Conservation (phyloP, 2,888 invertebrate genomes). For the Malachius bipustulatus region DNA sequence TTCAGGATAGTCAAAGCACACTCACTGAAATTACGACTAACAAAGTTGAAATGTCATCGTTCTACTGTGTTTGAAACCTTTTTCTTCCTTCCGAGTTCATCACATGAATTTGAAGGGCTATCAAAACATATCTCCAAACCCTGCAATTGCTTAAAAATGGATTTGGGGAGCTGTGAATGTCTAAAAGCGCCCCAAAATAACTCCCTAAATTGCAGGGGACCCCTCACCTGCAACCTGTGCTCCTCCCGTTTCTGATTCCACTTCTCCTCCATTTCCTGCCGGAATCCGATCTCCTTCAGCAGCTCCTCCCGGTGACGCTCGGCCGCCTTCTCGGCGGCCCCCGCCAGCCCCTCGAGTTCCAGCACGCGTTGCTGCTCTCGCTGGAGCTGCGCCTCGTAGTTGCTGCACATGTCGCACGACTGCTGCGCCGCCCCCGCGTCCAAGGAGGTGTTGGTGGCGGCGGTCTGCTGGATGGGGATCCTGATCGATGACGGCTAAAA, state of each 20-base stretch:
- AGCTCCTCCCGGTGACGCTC: conserved; percentile 55
- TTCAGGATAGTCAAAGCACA: too few relatives aligned
- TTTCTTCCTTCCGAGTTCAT: too few relatives aligned
- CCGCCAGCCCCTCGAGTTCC: conserved; percentile 38
- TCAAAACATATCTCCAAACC: too few relatives aligned
- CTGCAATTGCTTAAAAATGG: too few relatives aligned
- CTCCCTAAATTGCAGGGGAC: too few relatives aligned
- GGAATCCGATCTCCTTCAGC: conserved; percentile 56
- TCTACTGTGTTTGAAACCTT: too few relatives aligned
- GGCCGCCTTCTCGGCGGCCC: conserved; percentile 42
- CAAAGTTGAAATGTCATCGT: too few relatives aligned
- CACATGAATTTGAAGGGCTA: too few relatives aligned
- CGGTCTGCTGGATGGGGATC: conserved; percentile 27
- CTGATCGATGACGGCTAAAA: too few relatives aligned
- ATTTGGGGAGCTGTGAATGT: too few relatives aligned
- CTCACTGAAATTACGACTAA: too few relatives aligned
- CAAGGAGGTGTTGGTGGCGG: conserved; percentile 31
- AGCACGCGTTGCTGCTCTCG: conserved; percentile 54
- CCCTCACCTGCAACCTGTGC: conserved; percentile 57
- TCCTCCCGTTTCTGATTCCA: conserved; percentile 67
- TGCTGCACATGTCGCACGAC: conserved; percentile 75
- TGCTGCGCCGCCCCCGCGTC: conserved; percentile 25
- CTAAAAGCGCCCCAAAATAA: too few relatives aligned
- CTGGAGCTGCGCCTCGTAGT: conserved; percentile 75
- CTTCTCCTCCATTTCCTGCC: conserved; percentile 65